Percentiles rank a stretch among this genome's conserved stretches.
phyloP scores from a whole-genome alignment of 1,140 invertebrate genomes.

The Bombus impatiens region DNA sequence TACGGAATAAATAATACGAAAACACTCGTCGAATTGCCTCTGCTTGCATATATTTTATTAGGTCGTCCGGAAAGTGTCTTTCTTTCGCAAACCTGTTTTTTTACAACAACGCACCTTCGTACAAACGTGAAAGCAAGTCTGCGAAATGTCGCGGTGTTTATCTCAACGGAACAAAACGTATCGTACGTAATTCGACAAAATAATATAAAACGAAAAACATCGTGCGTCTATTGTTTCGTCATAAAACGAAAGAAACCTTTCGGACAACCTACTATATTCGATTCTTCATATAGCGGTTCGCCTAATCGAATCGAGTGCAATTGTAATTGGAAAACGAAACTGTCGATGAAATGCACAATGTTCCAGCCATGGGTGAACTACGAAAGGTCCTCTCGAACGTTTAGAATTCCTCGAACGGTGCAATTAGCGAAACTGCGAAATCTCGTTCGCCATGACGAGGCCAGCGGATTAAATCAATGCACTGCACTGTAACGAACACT shows the following conservation, averaged over 20 bases:
- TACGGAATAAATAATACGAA: background rate
- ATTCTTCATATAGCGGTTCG: background rate
- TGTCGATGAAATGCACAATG: background rate
- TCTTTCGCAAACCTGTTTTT: too few relatives aligned
- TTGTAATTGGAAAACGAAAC: background rate
- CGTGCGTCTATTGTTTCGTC: too few relatives aligned
- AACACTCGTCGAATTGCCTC: background rate
- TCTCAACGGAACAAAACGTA: too few relatives aligned
- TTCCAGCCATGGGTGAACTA: background rate
- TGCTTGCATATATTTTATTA: background rate
- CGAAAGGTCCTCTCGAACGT: too few relatives aligned
- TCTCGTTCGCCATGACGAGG: background rate
- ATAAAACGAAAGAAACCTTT: too few relatives aligned
- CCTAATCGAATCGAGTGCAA: background rate
- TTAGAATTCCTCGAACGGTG: background rate
- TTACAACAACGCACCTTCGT: too few relatives aligned
- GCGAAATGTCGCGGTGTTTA: too few relatives aligned
- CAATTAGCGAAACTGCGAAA: constrained; percentile 17
- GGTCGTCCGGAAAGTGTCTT: too few relatives aligned
- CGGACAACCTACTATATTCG: too few relatives aligned
- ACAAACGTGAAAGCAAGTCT: too few relatives aligned
- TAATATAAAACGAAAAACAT: too few relatives aligned
- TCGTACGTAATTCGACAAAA: too few relatives aligned
- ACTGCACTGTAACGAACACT: constrained; percentile 13
- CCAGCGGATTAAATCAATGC: constrained; percentile 12